Conservation (phyloP, 2,797 vertebrate species). For the Gymnoscopelus microlampas region DNA sequence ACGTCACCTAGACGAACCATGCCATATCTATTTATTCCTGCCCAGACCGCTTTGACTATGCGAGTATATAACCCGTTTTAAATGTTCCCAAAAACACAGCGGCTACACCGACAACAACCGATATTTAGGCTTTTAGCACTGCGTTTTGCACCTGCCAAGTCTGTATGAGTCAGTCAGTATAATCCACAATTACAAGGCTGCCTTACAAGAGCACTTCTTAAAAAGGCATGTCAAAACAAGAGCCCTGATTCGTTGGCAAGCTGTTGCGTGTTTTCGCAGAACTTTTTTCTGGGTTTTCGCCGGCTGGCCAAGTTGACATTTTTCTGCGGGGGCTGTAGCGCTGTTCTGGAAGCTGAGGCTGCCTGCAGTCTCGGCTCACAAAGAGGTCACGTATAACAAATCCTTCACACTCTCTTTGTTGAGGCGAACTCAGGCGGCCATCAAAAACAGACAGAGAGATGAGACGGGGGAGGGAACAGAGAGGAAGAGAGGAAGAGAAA, state of each 20-base stretch:
- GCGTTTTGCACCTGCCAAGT: slow-evolving; percentile 76
- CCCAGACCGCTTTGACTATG: slow-evolving; percentile 41
- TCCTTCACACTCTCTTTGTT: slow-evolving; percentile 82
- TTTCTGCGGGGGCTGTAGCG: slow-evolving; percentile 61
- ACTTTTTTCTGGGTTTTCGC: slow-evolving; percentile 52
- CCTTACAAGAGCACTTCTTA: slow-evolving; percentile 74
- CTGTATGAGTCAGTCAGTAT: slow-evolving; percentile 67
- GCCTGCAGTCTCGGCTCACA: slow-evolving; percentile 72
- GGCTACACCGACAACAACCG: slow-evolving; percentile 62
- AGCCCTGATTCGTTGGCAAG: slow-evolving; percentile 56
- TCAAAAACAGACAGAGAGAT: slow-evolving; percentile 74
- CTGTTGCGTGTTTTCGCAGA: slow-evolving; percentile 62
- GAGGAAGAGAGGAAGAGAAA: slow-evolving; percentile 53
- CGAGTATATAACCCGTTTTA: slow-evolving; percentile 46
- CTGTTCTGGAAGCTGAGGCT: slow-evolving; percentile 60
- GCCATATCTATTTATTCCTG: slow-evolving; percentile 45
- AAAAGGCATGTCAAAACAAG: slow-evolving; percentile 75
- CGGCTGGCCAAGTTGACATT: slow-evolving; percentile 72
- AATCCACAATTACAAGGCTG: slow-evolving; percentile 79
- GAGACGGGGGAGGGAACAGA: slow-evolving; percentile 60
- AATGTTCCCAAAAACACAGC: slow-evolving; percentile 45
- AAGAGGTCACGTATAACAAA: slow-evolving; percentile 83
- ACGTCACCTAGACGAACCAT: slow-evolving; percentile 32
- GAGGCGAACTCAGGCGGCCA: slow-evolving; percentile 71
- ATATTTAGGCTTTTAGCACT: slow-evolving; percentile 69